Base-by-base conservation (phyloP, 2,113 vertebrate species). In the Sapajus apella region DNA sequence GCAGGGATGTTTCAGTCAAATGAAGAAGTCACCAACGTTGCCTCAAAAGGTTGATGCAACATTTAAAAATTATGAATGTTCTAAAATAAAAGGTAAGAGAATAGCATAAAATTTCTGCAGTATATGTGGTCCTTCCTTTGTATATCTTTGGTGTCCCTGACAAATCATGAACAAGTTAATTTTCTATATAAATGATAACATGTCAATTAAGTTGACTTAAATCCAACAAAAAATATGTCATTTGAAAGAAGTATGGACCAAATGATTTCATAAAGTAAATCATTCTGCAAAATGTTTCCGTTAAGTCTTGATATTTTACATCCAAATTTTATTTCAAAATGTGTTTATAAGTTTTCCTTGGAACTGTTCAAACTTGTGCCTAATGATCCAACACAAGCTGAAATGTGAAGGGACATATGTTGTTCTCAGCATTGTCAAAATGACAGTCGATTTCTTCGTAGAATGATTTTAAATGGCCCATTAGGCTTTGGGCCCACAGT, bases 401-500 rank as follows among this genome's bases (percentile, higher is more conserved):
- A 82, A 95, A 95, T 93, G 55, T 85, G 77, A 83, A 96, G 35
- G 56, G 81, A 68, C 68, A 80, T 86, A 88, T 80, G 66, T 92
- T 97, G 75, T 95, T 87, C 81, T 92, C 88, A 68, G 12, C 50
- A 35, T 77, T 96, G 66, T 96, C 61, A 95, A 86, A 97, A 45
- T 64, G 91, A 93, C 66, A 96, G 77, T 85, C 14, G 3, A 3
- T 82, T 95, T 95, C 75, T 76, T 96, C n/a, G 73, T n/a, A 45
- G 72, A 37, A 47, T 91, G 82, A 83, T 91, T 95, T 95, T 80
- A 93, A 97, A 95, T 95, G 88, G 45, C n/a, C 96, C 79, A 50
- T 96, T 94, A 91, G 77, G 45, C 27, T 85, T 73, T 75, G 47
- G 35, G 21, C 73, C 43, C 23, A 10, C 50, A 66, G 37, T 70